Percentiles rank a stretch among this genome's conserved stretches.
These are phyloP conservation scores for Pipistrellus pygmaeus DNA, from an alignment of 2,797 vertebrate genomes.

Conservation along the genomic window DNA sequence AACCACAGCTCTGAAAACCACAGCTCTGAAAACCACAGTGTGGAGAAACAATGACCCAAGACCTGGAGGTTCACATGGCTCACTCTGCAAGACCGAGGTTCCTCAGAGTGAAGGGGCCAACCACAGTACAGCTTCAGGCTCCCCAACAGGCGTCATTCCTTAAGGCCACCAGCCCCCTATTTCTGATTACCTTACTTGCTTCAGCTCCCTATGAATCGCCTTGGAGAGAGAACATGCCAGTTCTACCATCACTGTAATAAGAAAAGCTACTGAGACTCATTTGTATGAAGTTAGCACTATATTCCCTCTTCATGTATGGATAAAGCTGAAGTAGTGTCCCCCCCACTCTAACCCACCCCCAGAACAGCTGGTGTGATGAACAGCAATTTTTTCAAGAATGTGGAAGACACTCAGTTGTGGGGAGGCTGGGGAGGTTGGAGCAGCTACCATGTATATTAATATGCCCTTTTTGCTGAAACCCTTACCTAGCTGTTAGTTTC, in stretches of 20 bases:
- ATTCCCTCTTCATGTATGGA: not conserved
- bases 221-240: constrained; percentile 90
- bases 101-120: not conserved
- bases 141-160: not conserved
- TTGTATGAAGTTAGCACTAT: not conserved
- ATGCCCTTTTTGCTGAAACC: not conserved
- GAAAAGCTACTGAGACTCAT: not conserved
- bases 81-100: not conserved
- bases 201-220: constrained; percentile 91
- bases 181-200: constrained; percentile 90
- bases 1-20: constrained; percentile 15
- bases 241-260: constrained; percentile 90
- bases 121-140: not conserved
- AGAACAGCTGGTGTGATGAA: not conserved
- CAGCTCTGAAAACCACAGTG: not conserved
- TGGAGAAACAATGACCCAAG: constrained; percentile 4
- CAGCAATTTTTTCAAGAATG: not conserved
- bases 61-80: not conserved
- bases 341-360: not conserved
- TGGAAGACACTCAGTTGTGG: not conserved
- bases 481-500: not conserved
- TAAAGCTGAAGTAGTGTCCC: not conserved
- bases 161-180: not conserved
- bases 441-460: not conserved
- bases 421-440: not conserved